phyloP scores from a whole-genome alignment of 2,113 vertebrate genomes.

The Willisornis vidua region DNA sequence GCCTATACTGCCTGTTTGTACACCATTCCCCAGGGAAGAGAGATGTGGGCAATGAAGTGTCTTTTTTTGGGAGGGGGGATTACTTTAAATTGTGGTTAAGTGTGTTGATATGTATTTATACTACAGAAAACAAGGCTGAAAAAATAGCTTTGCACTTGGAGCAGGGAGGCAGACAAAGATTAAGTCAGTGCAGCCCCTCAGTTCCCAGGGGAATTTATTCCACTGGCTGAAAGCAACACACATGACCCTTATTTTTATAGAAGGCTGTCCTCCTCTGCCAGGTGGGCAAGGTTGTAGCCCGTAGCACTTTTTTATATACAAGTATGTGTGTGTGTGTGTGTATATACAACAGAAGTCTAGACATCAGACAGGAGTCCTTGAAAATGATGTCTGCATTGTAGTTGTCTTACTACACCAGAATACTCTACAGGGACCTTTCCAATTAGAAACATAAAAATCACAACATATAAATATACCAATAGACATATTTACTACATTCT shows the following conservation, averaged over 20 bases:
- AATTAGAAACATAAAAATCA: neutral
- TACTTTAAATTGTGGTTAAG: neutral
- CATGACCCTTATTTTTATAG: neutral
- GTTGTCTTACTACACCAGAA: neutral
- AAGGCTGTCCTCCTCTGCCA: neutral
- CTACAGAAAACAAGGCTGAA: neutral
- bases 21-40: neutral
- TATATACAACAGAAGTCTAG: neutral
- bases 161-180: neutral
- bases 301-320: neutral
- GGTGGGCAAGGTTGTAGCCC: neutral
- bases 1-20: neutral
- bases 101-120: neutral
- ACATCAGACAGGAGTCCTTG: neutral
- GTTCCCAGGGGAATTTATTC: neutral
- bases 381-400: neutral
- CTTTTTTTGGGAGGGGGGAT: neutral
- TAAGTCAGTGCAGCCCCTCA: neutral
- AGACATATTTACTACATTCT: neutral
- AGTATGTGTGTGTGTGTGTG: neutral
- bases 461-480: neutral
- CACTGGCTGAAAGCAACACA: neutral
- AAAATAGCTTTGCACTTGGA: neutral
- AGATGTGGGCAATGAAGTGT: neutral
- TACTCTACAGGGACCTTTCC: neutral